These are phyloP conservation scores for Hycleus phaleratus DNA, from an alignment of 1,140 invertebrate genomes.

Conservation along the genomic window DNA sequence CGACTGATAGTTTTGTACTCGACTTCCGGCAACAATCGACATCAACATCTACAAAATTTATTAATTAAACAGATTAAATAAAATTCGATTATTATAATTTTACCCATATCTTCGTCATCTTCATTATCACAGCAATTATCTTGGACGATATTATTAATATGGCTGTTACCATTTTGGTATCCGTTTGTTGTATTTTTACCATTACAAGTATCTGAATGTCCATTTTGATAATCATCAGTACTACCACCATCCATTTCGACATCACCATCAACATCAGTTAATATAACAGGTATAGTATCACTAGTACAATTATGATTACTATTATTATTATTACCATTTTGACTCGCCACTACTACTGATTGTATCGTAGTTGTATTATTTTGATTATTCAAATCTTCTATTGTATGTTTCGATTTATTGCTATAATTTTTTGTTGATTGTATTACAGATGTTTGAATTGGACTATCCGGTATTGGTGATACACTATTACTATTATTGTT, in stretches of 20 bases:
- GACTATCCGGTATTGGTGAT: slow-evolving; percentile 40
- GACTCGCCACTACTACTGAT: slow-evolving; percentile 11
- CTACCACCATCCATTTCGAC: slow-evolving; percentile 48
- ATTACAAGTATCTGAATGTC: slow-evolving; percentile 29
- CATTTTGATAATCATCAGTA: slow-evolving; percentile 40
- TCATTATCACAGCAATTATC: slow-evolving; percentile 39
- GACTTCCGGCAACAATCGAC: slow-evolving; percentile 52
- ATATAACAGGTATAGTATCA: slow-evolving; percentile 19
- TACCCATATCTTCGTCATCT: slow-evolving; percentile 61
- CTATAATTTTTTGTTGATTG: slow-evolving; percentile 62
- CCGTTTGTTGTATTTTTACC: slow-evolving; percentile 44
- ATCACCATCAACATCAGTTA: slow-evolving; percentile 42
- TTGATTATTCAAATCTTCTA: slow-evolving; percentile 48
- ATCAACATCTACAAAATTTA: slow-evolving; percentile 42
- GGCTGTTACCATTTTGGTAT: slow-evolving; percentile 59
- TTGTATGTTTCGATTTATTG: slow-evolving; percentile 39
- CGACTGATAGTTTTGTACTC: slow-evolving; percentile 71
- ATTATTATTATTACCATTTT: slow-evolving; percentile 41
- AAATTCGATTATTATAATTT: slow-evolving; percentile 14
- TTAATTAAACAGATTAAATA: neutral
- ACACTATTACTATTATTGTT: slow-evolving; percentile 27
- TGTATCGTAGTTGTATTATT: slow-evolving; percentile 40
- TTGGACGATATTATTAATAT: slow-evolving; percentile 22
- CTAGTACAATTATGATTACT: neutral
- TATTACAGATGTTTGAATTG: slow-evolving; percentile 63